A percentile compares a stretch with the other conserved stretches of the same genome.
phyloP scores from a whole-genome alignment of 1,140 invertebrate genomes.

The Charaxes varanes region DNA sequence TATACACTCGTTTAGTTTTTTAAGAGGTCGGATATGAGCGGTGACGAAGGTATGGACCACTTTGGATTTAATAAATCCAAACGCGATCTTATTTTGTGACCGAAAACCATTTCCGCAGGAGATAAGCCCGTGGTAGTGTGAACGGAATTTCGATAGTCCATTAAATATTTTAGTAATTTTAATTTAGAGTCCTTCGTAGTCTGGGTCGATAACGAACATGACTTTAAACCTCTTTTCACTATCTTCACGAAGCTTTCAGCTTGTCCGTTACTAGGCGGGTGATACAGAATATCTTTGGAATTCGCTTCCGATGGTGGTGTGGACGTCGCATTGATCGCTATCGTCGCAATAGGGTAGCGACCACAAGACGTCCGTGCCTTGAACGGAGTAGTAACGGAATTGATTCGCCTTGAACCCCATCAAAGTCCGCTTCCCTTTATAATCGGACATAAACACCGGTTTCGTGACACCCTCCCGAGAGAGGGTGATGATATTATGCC shows the following conservation, averaged over 20 bases:
- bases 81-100: slow-evolving; percentile 19
- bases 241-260: slow-evolving; percentile 28
- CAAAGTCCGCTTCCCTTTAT: too few species aligned
- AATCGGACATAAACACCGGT: too few species aligned
- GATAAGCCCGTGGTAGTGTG: slow-evolving; percentile 13
- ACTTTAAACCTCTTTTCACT: slow-evolving; percentile 16
- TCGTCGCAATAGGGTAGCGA: too few species aligned
- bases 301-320: too few species aligned
- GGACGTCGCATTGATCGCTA: too few species aligned
- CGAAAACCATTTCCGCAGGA: slow-evolving; percentile 24
- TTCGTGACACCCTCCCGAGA: too few species aligned
- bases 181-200: slow-evolving; percentile 4
- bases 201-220: slow-evolving; percentile 6
- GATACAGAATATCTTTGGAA: too few species aligned
- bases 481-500: too few species aligned
- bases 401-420: too few species aligned
- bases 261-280: slow-evolving; percentile 21
- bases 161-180: slow-evolving; percentile 20
- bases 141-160: slow-evolving; percentile 20
- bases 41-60: slow-evolving; percentile 5
- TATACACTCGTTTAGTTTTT: too few species aligned
- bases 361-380: too few species aligned
- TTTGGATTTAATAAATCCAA: slow-evolving; percentile 22
- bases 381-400: too few species aligned
- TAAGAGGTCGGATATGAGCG: slow-evolving; percentile 3